A percentile compares a stretch with the other conserved stretches of the same genome.
These are phyloP conservation scores for Metallyticus violacea DNA, from an alignment of 2,888 invertebrate genomes.

Conservation along the genomic window DNA sequence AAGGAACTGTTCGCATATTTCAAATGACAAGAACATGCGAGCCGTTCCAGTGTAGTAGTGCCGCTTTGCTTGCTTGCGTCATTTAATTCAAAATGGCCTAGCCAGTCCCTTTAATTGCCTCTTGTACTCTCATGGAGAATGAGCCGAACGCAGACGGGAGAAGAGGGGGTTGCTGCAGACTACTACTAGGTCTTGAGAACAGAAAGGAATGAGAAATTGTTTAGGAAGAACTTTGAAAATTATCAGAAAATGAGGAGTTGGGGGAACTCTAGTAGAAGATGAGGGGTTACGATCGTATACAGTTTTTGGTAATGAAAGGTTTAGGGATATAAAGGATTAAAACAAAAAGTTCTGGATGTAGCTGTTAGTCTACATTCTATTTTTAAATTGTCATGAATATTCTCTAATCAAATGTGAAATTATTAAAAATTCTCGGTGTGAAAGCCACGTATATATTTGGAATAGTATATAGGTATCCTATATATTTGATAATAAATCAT, in stretches of 20 bases:
- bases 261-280: background rate
- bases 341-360: background rate
- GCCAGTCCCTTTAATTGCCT: conserved; percentile 29
- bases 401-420: no score
- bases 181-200: background rate
- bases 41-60: no score
- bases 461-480: no score
- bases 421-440: no score
- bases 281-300: background rate
- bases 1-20: conserved; percentile 19
- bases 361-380: background rate
- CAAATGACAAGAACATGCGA: conserved; percentile 25
- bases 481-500: no score
- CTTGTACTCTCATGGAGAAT: conserved; percentile 27
- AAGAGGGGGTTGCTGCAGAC: background rate
- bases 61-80: conserved; percentile 12
- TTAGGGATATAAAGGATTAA: background rate
- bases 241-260: conserved; percentile 22
- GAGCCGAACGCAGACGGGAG: background rate
- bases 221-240: conserved; percentile 26
- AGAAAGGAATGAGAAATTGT: conserved; percentile 26
- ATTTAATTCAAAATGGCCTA: conserved; percentile 30
- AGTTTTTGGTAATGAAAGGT: conserved; percentile 19
- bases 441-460: no score
- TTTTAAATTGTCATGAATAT: no score